These are phyloP conservation scores for Gryon sp. DNA, from an alignment of 1,140 invertebrate genomes.

Conservation along the genomic window DNA sequence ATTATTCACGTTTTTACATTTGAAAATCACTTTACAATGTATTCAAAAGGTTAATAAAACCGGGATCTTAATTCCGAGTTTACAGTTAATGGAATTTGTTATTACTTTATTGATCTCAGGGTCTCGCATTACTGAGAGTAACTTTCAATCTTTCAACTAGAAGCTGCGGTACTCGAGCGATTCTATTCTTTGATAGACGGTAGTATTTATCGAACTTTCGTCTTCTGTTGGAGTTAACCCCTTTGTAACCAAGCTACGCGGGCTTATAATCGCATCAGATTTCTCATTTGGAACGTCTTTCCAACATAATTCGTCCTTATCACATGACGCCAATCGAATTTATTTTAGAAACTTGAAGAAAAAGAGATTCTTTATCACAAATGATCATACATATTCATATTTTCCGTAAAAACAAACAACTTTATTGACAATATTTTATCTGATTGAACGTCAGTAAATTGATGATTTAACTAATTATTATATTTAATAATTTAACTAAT, in stretches of 20 bases:
- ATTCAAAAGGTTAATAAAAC: background rate
- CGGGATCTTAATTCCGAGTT: slow-evolving; percentile 20
- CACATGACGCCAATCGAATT: slow-evolving; percentile 19
- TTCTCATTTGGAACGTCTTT: slow-evolving; percentile 38
- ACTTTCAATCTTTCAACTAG: slow-evolving; percentile 42
- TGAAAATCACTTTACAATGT: background rate
- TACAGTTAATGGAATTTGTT: slow-evolving; percentile 47
- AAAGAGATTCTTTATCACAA: slow-evolving; percentile 13
- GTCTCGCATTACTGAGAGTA: slow-evolving; percentile 37
- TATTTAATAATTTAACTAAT: too few relatives aligned
- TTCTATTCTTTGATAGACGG: slow-evolving; percentile 36
- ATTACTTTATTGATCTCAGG: slow-evolving; percentile 44
- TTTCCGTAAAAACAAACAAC: too few relatives aligned
- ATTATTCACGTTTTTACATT: too few relatives aligned
- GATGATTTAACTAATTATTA: too few relatives aligned
- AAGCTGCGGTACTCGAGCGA: slow-evolving; percentile 23
- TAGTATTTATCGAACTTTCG: slow-evolving; percentile 40
- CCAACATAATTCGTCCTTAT: slow-evolving; percentile 36
- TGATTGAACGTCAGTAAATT: too few relatives aligned
- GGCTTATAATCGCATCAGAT: slow-evolving; percentile 46
- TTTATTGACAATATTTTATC: too few relatives aligned
- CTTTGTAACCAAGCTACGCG: slow-evolving; percentile 6
- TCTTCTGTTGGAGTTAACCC: slow-evolving; percentile 11
- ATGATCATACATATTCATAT: too few relatives aligned
- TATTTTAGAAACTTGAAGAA: slow-evolving; percentile 4